Evolutionary conservation across 2,113 vertebrate genomes (phyloP), one percentile per base, ranked within the genome.

Genomic region (Origma solitaria): DNA sequence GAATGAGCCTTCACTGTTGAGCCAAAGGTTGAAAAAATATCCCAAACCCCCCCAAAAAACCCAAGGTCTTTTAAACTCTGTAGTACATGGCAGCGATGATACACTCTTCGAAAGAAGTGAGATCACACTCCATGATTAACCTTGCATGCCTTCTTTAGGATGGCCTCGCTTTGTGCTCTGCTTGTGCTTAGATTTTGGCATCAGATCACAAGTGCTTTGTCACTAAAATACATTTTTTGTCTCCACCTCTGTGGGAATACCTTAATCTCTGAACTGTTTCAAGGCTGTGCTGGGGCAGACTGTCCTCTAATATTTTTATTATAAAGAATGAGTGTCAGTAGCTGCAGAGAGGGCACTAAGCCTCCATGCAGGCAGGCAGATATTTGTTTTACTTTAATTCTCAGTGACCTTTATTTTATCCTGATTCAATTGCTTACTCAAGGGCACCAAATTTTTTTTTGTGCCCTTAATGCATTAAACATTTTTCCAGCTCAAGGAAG

Each of bases 381-480:
- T 68, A 76, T 31, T 92, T 87, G 51, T 78, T 95, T 95, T 54
- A 21, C 50, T 96, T 89, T 71, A 35, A 83, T 90, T 91, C 57
- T 77, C 47, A 12, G 62, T 54, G 62, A 88, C 45, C 71, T 95
- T 82, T 94, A 23, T 76, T 87, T 90, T 90, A 57, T 62, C 54
- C 14, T 56, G 38, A 81, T 88, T 94, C 76, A 62, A 11, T 83
- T 93, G 58, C 50, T 88, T 4, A 14, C 47, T 72, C 71, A 61
- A 92, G 27, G 58, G 11, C 3, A 6, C 17, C 11, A 38, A 7
- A 24, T n/a, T 42, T 42, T 50, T 82, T 94, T 66, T 35, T 27
- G 15, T 90, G 66, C 42, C 45, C 35, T 88, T 82, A 58, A 83
- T 79, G 66, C 58, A 90, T 83, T 88, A 94, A 85, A 86, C 54